A percentile compares a stretch with the other conserved stretches of the same genome.
These are phyloP conservation scores for Drosophila navojoa DNA, from an alignment of 1,140 invertebrate genomes.

Conservation along the genomic window DNA sequence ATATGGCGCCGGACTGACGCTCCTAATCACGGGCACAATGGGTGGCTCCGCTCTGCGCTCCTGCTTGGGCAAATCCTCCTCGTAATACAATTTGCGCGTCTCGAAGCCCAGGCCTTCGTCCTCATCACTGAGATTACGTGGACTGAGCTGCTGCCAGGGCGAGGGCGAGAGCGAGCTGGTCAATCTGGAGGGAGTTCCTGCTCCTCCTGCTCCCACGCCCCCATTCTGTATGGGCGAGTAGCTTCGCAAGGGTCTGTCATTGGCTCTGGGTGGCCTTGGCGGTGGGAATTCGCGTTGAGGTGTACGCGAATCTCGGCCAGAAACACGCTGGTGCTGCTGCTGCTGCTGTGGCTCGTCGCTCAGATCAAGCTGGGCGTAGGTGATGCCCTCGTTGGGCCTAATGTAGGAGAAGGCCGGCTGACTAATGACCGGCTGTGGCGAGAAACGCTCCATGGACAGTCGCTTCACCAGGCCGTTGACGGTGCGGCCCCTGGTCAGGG, in stretches of 20 bases:
- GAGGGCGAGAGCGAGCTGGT: constrained; percentile 68
- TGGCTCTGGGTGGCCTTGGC: constrained; percentile 52
- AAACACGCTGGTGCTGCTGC: background rate
- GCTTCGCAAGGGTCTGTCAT: constrained; percentile 44
- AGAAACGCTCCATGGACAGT: constrained; percentile 87
- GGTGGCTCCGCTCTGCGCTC: constrained; percentile 64
- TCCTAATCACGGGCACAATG: constrained; percentile 78
- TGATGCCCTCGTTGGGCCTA: constrained; percentile 85
- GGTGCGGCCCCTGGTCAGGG: constrained; percentile 87
- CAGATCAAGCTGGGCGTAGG: constrained; percentile 90
- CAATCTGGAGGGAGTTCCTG: constrained; percentile 32
- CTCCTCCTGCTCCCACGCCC: constrained; percentile 18
- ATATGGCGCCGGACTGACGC: constrained; percentile 84
- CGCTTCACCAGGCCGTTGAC: constrained; percentile 88
- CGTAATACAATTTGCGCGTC: constrained; percentile 83
- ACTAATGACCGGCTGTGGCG: constrained; percentile 86
- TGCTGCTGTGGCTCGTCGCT: constrained; percentile 55
- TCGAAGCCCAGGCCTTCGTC: constrained; percentile 90
- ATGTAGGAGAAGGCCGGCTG: constrained; percentile 82
- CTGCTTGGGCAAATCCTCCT: constrained; percentile 75
- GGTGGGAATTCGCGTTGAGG: constrained; percentile 60
- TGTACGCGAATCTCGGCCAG: constrained; percentile 56
- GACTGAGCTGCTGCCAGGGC: constrained; percentile 80
- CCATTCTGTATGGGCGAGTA: constrained; percentile 55
- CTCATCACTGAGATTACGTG: constrained; percentile 86